phyloP scores from a whole-genome alignment of 2,888 invertebrate species.

The Thecophora atra region DNA sequence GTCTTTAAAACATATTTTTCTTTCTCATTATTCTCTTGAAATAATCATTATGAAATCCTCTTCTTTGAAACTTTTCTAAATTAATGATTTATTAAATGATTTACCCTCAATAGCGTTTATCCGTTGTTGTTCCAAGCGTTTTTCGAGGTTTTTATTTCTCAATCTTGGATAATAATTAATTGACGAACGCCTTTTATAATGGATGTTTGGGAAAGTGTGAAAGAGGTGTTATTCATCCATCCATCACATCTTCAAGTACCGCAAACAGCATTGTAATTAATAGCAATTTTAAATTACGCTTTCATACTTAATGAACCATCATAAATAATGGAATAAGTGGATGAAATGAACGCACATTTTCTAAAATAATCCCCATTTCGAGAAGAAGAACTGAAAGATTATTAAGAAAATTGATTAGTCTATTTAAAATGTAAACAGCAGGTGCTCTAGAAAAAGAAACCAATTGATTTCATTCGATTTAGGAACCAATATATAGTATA shows the following conservation, averaged over 20 bases:
- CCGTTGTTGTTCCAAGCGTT: neutral
- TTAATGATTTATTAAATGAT: neutral
- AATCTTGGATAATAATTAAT: neutral
- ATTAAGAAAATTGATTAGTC: conserved; percentile 5
- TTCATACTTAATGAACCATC: neutral
- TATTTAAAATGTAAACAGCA: conserved; percentile 1
- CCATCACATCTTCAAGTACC: neutral
- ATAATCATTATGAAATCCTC: no score
- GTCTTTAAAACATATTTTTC: no score
- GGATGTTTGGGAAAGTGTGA: conserved; percentile 4
- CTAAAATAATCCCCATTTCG: neutral
- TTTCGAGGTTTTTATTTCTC: neutral
- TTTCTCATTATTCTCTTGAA: no score
- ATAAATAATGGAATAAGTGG: conserved; percentile 3
- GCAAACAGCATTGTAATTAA: neutral
- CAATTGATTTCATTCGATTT: neutral
- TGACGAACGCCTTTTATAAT: neutral
- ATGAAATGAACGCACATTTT: neutral
- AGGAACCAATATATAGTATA: no score
- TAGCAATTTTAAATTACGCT: neutral
- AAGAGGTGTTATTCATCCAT: neutral
- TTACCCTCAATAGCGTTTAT: neutral
- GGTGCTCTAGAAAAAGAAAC: no score
- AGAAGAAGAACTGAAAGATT: no score
- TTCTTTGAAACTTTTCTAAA: neutral